These are phyloP conservation scores for Dolichomitus sp. DNA, from an alignment of 2,888 invertebrate species.

Conservation along the genomic window DNA sequence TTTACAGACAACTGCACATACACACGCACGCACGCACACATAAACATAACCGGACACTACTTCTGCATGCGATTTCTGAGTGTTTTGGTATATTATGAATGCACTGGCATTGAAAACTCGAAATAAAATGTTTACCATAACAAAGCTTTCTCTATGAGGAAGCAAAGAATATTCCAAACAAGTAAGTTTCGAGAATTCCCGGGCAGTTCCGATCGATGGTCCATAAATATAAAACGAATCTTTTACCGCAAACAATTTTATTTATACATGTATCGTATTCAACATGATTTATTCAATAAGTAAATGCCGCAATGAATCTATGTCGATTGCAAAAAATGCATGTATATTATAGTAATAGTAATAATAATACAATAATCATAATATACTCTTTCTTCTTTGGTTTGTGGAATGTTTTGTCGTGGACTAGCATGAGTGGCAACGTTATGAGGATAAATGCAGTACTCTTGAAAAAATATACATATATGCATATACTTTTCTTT, in stretches of 20 bases:
- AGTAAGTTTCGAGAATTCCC: not conserved
- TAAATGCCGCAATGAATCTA: conserved; percentile 36
- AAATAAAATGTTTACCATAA: not conserved
- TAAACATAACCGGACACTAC: too few species aligned
- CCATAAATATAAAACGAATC: not conserved
- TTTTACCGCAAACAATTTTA: conserved; percentile 35
- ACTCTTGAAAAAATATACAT: conserved; percentile 65
- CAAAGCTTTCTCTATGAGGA: not conserved
- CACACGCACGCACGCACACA: too few species aligned
- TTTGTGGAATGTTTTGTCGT: conserved; percentile 51
- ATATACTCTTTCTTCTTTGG: conserved; percentile 58
- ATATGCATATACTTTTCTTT: conserved; percentile 26
- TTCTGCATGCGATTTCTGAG: too few species aligned
- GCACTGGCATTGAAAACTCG: too few species aligned
- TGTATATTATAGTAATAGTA: conserved; percentile 31
- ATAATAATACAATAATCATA: conserved; percentile 41
- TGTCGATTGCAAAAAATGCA: conserved; percentile 23
- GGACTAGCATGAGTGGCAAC: conserved; percentile 34
- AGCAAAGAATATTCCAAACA: not conserved
- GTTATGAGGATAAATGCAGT: conserved; percentile 37
- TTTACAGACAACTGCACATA: too few species aligned
- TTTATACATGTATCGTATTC: conserved; percentile 40
- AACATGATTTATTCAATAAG: conserved; percentile 42
- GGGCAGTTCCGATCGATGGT: not conserved
- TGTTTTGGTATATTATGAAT: too few species aligned